Evolutionary conservation across 2,888 invertebrate genomes (phyloP), one percentile per base, ranked within the genome.

Genomic region (Galerucella nymphaeae): DNA sequence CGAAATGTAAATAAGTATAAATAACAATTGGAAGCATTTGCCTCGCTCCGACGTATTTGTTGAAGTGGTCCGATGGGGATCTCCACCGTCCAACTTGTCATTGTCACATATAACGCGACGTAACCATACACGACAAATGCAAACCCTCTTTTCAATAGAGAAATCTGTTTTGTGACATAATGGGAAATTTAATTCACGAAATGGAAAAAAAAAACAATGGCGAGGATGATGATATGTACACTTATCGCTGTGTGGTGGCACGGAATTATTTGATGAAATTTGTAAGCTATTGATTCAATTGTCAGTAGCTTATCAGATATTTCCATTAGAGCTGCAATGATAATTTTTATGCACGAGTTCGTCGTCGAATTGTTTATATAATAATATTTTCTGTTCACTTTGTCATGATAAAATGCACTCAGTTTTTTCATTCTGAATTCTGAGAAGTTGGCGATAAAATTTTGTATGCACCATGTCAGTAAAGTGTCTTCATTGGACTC

Each of bases 21-120:
- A 79, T 78, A 79, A 79, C 79, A 78, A 78, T 78, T 72, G 78
- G 74, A 73, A 74, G 75, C 77, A 72, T 77, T 74, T 75, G 76
- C 76, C 76, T 77, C 72, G 73, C 75, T 75, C 73, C 75, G 75
- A 75, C 76, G 76, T 77, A 78, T 79, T 77, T 77, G 76, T 74
- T 75, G 77, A 78, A 79, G 79, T 79, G 78, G 77, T 77, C 79
- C 78, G 63, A 77, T 74, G 78, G 78, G 78, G 73, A 76, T 74
- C 71, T 76, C 67, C 72, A 18, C 68, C 75, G 76, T 71, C 77
- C 79, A 79, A 79, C 80, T 79, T 79, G 79, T 80, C 80, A 80
- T 78, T 78, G 78, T 80, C 80, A 79, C 75, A 75, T 78, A 78
- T 72, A 13, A 13, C 70, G 64, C 70, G 75, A 70, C 72, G 75